Percentiles rank a stretch among this genome's conserved stretches.
These are phyloP conservation scores for Leptoteleia sp. DNA, from an alignment of 1,140 invertebrate species.

Conservation along the genomic window DNA sequence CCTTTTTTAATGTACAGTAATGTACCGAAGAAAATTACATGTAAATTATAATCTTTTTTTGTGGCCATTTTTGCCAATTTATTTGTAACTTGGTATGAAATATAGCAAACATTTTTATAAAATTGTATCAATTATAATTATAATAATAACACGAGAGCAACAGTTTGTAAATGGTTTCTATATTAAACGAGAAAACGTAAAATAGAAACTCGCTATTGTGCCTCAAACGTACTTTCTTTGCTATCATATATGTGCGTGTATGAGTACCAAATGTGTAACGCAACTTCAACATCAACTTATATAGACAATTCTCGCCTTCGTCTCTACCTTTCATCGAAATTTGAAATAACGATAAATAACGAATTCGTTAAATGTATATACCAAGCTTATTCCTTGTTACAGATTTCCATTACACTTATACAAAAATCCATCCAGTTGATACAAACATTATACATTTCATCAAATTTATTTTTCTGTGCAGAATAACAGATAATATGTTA, in stretches of 20 bases:
- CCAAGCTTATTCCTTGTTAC: conserved; percentile 8
- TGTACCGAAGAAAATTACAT: background rate
- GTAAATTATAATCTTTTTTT: background rate
- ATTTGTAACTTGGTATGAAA: background rate
- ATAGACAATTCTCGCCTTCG: conserved; percentile 14
- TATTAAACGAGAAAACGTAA: conserved; percentile 38
- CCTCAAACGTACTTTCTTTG: conserved; percentile 32
- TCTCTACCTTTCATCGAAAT: conserved; percentile 2
- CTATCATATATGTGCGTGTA: conserved; percentile 46
- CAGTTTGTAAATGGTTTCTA: conserved; percentile 48
- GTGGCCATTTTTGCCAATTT: too few species aligned
- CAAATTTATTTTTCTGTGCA: conserved; percentile 18
- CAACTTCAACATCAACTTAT: conserved; percentile 40
- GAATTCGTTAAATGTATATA: conserved; percentile 13
- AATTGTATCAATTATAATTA: conserved; percentile 29
- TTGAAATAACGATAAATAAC: conserved; percentile 33
- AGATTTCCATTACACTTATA: conserved; percentile 34
- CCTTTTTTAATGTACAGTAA: background rate
- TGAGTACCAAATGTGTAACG: conserved; percentile 31
- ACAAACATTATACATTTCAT: conserved; percentile 12
- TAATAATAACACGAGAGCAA: conserved; percentile 48
- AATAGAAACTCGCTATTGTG: conserved; percentile 46
- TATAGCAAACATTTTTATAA: background rate
- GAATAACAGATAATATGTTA: background rate
- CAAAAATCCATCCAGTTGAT: conserved; percentile 33